A percentile compares a stretch with the other conserved stretches of the same genome.
Evolutionary conservation across 1,140 invertebrate genomes (phyloP).

Genomic region (Zaprionus africanus): DNA sequence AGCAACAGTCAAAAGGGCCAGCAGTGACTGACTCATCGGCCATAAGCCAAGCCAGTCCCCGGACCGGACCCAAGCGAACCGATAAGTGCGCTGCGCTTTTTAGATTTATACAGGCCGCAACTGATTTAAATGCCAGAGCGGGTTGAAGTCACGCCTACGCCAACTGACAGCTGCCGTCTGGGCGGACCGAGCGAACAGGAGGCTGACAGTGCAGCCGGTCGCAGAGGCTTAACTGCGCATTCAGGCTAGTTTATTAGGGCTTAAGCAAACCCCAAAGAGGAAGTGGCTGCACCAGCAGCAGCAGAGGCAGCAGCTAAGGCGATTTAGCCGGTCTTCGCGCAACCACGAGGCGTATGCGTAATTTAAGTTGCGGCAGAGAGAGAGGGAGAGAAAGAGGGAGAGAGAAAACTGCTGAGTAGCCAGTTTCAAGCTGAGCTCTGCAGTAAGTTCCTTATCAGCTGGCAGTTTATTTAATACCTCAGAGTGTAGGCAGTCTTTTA

Average conservation of each 20-base stretch:
- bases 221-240: conserved; percentile 73
- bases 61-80: conserved; percentile 18
- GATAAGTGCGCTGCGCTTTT: conserved; percentile 52
- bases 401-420: conserved; percentile 62
- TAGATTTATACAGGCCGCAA: conserved; percentile 45
- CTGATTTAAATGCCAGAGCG: conserved; percentile 58
- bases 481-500: neutral
- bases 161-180: conserved; percentile 16
- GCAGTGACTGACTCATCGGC: conserved; percentile 52
- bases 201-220: conserved; percentile 9
- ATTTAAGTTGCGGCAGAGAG: conserved; percentile 47
- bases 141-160: conserved; percentile 51
- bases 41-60: conserved; percentile 35
- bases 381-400: conserved; percentile 40
- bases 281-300: neutral
- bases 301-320: conserved; percentile 66
- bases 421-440: conserved; percentile 7
- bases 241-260: conserved; percentile 77
- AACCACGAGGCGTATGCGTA: conserved; percentile 67
- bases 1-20: conserved; percentile 56
- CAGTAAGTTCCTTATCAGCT: neutral
- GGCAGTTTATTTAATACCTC: neutral
- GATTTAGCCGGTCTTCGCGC: conserved; percentile 55
- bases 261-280: conserved; percentile 45
- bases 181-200: neutral